Base-by-base conservation (phyloP, 1,140 invertebrate species). In the Ips typographus region DNA sequence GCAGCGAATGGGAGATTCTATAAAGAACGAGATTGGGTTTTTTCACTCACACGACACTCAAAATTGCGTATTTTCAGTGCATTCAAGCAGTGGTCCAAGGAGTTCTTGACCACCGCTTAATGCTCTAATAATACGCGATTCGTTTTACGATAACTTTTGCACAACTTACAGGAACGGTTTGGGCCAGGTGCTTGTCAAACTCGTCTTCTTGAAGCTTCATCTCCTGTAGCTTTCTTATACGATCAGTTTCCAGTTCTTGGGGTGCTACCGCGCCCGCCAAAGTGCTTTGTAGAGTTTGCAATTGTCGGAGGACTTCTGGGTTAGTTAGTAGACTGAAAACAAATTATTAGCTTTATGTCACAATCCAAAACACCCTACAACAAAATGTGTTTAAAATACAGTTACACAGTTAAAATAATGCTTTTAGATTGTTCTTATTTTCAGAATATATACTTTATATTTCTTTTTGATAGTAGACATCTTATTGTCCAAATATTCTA, bases 131-230 rank as follows among this genome's bases (percentile, higher is more conserved):
- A 22, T 59, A 8, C 8, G 41, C 36, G 4, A 38, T 8, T 59
- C 39, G 38, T 8, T 40, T 38, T 39, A 7, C 4, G 7, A 41
- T 59, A 5, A 40, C 2, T 7, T 59, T 8, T 0, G 22, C 22
- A 22, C 22, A 22, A 81, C 82, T 83, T 77, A 88, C 86, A 70
- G 86, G 86, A 68, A 89, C 84, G 58, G 87, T 88, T 80, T 88
- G 87, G 70, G 90, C 89, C 53, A 91, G 82, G 79, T 92, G 90
- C 77, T 90, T 89, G 76, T 93, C 89, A 80, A 93, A 91, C 74
- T 92, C 90, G 57, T 91, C 89, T 73, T 91, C 90, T 70, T 90
- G 89, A 73, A 90, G 86, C 68, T 89, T 89, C 85, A 90, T 86
- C 78, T 89, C 88, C 65, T 88, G 87, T 57, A 89, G 72, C 76